A percentile compares a stretch with the other conserved stretches of the same genome.
phyloP scores from a whole-genome alignment of 64 coral and sea anemone species.

The Exaiptasia diaphana region DNA sequence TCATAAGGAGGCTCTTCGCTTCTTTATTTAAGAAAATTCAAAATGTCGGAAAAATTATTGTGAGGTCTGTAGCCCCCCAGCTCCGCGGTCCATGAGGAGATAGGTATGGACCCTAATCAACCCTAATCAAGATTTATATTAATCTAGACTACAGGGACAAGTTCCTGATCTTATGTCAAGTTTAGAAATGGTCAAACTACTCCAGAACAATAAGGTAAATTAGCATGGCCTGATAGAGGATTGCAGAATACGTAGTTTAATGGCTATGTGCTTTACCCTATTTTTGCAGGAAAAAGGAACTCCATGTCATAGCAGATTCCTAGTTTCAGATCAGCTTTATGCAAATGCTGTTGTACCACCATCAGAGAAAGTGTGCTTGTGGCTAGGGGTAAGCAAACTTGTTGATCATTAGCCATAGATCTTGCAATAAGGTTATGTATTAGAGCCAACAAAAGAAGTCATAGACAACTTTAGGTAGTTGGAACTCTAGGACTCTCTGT shows the following conservation, averaged over 20 bases:
- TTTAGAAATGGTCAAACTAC: constrained; percentile 89
- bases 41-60: too few relatives aligned
- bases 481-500: too few relatives aligned
- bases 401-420: too few relatives aligned
- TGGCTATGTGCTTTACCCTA: background rate
- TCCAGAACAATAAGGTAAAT: constrained; percentile 74
- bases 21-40: too few relatives aligned
- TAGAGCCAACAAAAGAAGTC: too few relatives aligned
- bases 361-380: constrained; percentile 92
- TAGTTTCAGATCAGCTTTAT: constrained; percentile 92
- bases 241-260: background rate
- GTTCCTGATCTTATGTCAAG: constrained; percentile 95
- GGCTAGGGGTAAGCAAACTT: constrained; percentile 97
- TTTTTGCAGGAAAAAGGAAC: constrained; percentile 51
- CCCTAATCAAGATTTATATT: too few relatives aligned
- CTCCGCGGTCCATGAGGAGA: too few relatives aligned
- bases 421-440: too few relatives aligned
- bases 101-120: too few relatives aligned
- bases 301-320: constrained; percentile 76
- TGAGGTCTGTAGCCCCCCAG: too few relatives aligned
- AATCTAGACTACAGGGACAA: constrained; percentile 78
- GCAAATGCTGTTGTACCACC: constrained; percentile 83
- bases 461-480: too few relatives aligned
- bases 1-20: too few relatives aligned
- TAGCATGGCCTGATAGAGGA: background rate